Conservation (phyloP, 2,113 vertebrate genomes). For the Nycticorax nycticorax region DNA sequence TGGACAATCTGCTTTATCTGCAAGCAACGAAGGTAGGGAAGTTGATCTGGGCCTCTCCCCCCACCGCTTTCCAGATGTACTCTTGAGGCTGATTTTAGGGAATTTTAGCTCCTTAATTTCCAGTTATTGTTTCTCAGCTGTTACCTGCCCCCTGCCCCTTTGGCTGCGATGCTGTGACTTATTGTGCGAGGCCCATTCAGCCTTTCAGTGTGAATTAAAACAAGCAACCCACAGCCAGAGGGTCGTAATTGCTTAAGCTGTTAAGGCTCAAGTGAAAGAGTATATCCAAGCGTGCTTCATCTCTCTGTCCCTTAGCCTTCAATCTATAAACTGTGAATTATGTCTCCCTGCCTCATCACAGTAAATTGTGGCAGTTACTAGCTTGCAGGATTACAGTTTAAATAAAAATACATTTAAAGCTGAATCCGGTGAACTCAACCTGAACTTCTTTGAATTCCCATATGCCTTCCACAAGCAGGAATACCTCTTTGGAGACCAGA, state of each 20-base stretch:
- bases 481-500: neutral
- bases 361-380: neutral
- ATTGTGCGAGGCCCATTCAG: neutral
- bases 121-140: conserved; percentile 11
- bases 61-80: neutral
- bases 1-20: neutral
- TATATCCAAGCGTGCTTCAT: neutral
- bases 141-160: neutral
- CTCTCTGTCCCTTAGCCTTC: neutral
- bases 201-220: neutral
- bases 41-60: neutral
- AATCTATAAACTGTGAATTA: neutral
- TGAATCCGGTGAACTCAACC: neutral
- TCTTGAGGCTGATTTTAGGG: neutral
- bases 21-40: neutral
- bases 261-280: neutral
- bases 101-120: neutral
- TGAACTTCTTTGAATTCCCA: conserved; percentile 10
- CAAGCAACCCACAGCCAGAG: neutral
- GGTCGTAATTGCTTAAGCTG: neutral
- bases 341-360: neutral
- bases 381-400: conserved; percentile 13
- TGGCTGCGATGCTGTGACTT: neutral
- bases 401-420: conserved; percentile 4
- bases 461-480: neutral